A percentile compares a stretch with the other conserved stretches of the same genome.
These are phyloP conservation scores for Entosphenus tridentatus DNA, from an alignment of 2,113 vertebrate genomes.

Conservation along the genomic window DNA sequence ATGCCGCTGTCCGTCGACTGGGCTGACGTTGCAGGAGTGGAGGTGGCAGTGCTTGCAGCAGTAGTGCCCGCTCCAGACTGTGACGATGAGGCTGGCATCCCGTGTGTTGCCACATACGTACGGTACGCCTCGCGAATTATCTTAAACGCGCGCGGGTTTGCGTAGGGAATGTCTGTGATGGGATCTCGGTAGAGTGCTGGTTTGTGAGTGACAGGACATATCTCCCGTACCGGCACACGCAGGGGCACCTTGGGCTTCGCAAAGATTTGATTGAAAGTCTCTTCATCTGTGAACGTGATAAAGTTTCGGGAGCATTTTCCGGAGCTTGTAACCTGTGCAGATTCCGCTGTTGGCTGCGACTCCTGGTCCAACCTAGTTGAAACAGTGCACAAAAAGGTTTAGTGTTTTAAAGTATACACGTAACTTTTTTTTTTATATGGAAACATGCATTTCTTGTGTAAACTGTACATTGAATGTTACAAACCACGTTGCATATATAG, in stretches of 20 bases:
- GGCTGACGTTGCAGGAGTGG: too few species aligned
- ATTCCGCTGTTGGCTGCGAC: conserved; percentile 13
- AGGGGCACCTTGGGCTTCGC: conserved; percentile 18
- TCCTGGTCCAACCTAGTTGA: conserved; percentile 47
- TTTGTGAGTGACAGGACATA: conserved; percentile 75
- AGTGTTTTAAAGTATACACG: too few species aligned
- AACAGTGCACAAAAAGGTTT: too few species aligned
- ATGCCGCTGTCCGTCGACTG: too few species aligned
- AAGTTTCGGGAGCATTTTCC: conserved; percentile 56
- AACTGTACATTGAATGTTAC: too few species aligned
- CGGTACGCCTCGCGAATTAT: conserved; percentile 81
- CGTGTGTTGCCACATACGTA: conserved; percentile 68
- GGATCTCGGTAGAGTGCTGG: conserved; percentile 63
- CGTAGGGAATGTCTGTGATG: conserved; percentile 76
- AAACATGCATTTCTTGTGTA: too few species aligned
- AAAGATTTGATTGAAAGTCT: conserved; percentile 44
- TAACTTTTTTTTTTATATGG: too few species aligned
- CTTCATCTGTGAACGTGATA: conserved; percentile 70
- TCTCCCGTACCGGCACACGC: conserved; percentile 39
- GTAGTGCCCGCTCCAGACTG: too few species aligned
- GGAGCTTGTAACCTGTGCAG: background rate
- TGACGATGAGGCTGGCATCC: conserved; percentile 33
- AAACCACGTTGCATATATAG: too few species aligned
- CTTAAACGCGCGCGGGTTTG: conserved; percentile 56
- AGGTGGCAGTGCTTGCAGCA: conserved; percentile 19